Percentiles rank a stretch among this genome's conserved stretches.
Evolutionary conservation across 2,113 vertebrate species (phyloP).

Genomic region (Phasianus colchicus): DNA sequence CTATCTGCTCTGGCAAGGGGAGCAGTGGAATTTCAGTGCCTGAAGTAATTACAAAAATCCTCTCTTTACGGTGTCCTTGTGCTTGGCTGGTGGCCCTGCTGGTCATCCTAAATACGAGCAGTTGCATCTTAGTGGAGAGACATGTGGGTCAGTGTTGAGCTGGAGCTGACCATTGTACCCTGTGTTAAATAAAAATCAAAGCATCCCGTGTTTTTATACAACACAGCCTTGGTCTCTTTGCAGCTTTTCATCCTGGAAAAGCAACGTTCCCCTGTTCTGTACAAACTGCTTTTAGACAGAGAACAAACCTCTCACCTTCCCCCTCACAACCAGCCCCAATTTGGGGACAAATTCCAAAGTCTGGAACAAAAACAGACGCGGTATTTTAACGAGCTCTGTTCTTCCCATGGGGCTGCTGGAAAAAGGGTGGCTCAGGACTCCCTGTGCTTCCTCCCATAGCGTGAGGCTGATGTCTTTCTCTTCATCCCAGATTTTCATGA

Average conservation of each 20-base stretch:
- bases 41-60: not conserved
- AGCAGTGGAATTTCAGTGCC: not conserved
- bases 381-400: not conserved
- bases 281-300: not conserved
- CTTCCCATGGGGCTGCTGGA: not conserved
- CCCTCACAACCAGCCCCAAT: not conserved
- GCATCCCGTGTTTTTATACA: not conserved
- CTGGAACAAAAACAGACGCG: accelerated
- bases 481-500: slow-evolving; percentile 87
- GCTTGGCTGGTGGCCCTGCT: not conserved
- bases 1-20: not conserved
- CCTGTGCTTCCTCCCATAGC: not conserved
- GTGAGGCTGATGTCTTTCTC: not conserved
- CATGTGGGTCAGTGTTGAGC: not conserved
- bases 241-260: not conserved
- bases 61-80: not conserved
- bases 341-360: not conserved
- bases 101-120: not conserved
- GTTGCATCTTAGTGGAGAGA: not conserved
- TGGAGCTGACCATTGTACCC: not conserved
- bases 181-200: not conserved
- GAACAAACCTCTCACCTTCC: not conserved
- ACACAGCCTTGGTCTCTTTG: not conserved
- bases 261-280: not conserved
- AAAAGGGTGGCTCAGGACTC: not conserved